Conservation (phyloP, 1,140 invertebrate genomes). For the Dolichoris vasculosae region DNA sequence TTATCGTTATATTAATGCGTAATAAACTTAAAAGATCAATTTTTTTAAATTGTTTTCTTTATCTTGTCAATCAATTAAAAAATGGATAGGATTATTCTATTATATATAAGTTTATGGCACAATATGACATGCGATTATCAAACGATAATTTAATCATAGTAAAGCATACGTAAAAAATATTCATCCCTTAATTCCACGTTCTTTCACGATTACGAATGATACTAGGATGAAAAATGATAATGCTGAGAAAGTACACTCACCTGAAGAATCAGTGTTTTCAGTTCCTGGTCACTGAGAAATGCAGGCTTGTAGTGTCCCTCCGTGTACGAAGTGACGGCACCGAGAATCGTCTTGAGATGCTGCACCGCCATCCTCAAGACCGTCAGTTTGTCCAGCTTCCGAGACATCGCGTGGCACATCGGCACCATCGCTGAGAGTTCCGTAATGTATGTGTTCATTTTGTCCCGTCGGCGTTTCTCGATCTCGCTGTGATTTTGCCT, state of each 20-base stretch:
- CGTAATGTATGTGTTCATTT: slow-evolving; percentile 97
- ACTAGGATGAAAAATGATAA: too few species aligned
- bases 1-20: too few species aligned
- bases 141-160: too few species aligned
- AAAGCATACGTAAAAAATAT: too few species aligned
- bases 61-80: too few species aligned
- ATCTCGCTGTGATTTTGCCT: slow-evolving; percentile 97
- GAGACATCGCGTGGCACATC: slow-evolving; percentile 93
- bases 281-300: slow-evolving; percentile 91
- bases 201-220: too few species aligned
- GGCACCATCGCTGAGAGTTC: slow-evolving; percentile 93
- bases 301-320: slow-evolving; percentile 89
- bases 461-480: slow-evolving; percentile 93
- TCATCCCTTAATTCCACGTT: too few species aligned
- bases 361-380: slow-evolving; percentile 96
- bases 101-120: too few species aligned
- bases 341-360: slow-evolving; percentile 88
- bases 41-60: too few species aligned
- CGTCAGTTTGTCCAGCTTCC: slow-evolving; percentile 95
- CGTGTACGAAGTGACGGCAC: slow-evolving; percentile 85
- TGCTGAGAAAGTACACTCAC: slow-evolving; percentile 68
- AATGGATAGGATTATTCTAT: too few species aligned
- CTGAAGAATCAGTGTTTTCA: slow-evolving; percentile 87
- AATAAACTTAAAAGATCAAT: too few species aligned
- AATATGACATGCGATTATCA: too few species aligned